Evolutionary conservation across 2,888 invertebrate genomes (phyloP).

Genomic region (Plemyria rubiginata): DNA sequence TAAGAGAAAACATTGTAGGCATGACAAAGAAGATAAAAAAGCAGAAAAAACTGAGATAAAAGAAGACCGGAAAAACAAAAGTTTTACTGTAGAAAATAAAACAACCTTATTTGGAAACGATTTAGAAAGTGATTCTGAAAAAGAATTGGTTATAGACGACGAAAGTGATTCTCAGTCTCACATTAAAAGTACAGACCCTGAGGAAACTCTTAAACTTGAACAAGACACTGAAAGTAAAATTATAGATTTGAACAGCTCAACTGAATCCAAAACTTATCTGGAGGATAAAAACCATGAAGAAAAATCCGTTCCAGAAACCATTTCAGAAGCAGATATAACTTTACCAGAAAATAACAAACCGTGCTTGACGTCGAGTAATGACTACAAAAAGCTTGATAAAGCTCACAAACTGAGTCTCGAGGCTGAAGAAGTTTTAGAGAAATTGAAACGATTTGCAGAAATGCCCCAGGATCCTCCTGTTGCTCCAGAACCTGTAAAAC

Average conservation of each 20-base stretch:
- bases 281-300: constrained; percentile 19
- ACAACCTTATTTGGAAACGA: constrained; percentile 39
- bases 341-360: constrained; percentile 10
- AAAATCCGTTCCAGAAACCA: constrained; percentile 17
- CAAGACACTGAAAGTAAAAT: constrained; percentile 29
- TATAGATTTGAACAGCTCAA: constrained; percentile 27
- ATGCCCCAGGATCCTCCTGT: constrained; percentile 59
- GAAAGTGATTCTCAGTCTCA: constrained; percentile 46
- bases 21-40: constrained; percentile 41
- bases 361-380: constrained; percentile 32
- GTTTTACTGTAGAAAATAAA: constrained; percentile 29
- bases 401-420: constrained; percentile 66
- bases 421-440: constrained; percentile 61
- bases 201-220: constrained; percentile 43
- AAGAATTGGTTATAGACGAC: constrained; percentile 65
- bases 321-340: constrained; percentile 21
- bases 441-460: constrained; percentile 65
- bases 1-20: constrained; percentile 39
- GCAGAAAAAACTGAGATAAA: constrained; percentile 37
- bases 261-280: constrained; percentile 27
- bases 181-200: constrained; percentile 42
- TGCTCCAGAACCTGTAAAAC: constrained; percentile 34
- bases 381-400: constrained; percentile 62
- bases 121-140: constrained; percentile 63
- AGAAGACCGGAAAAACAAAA: constrained; percentile 26